Base-by-base conservation (phyloP, 2,113 vertebrate genomes). In the Hippocampus zosterae region DNA sequence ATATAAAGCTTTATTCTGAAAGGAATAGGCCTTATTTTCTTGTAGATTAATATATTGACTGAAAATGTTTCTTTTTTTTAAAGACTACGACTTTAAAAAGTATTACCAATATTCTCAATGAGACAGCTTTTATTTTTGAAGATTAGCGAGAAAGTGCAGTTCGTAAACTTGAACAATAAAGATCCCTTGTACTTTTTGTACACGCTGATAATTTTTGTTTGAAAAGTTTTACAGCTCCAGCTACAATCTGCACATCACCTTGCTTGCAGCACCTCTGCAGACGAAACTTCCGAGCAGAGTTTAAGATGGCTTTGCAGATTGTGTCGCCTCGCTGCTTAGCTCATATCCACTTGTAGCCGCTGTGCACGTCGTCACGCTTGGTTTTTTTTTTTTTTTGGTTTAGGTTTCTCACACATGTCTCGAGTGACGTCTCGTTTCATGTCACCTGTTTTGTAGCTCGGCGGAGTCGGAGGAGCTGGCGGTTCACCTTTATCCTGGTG, bases 381-480 rank as follows among this genome's bases (percentile, higher is more conserved):
- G 68, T 27, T 27, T 27, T 27, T 69, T 27, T 27, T 27, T 27
- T 69, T 33, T 21, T 41, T n/a, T 19, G 19, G 5, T 8, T 8
- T 6, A 19, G 21, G 21, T 42, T 64, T 64, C 10, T 8, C 23
- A 23, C 27, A 16, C 25, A 3, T 21, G 11, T 65, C 42, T 65
- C 13, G 1, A 15, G n/a, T 65, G 41, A 65, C 41, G 42, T 27
- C 63, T 1, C 3, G 23, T 46, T 13, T 46, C 27, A 15, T 85
- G 37, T 87, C 76, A 61, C 83, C 67, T 15, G 3, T 60, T 90
- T 91, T 63, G 63, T 68, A 99, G 97, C 90, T 99, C 97, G 65
- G 94, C 95, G 5, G 97, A 98, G 81, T 98, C 96, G 0, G 95
- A 98, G 88, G 97, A 98, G 85, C 88, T 98, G 71, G 96, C 96